Base-by-base conservation (phyloP, 1,140 invertebrate species). In the Drosophila takahashii region DNA sequence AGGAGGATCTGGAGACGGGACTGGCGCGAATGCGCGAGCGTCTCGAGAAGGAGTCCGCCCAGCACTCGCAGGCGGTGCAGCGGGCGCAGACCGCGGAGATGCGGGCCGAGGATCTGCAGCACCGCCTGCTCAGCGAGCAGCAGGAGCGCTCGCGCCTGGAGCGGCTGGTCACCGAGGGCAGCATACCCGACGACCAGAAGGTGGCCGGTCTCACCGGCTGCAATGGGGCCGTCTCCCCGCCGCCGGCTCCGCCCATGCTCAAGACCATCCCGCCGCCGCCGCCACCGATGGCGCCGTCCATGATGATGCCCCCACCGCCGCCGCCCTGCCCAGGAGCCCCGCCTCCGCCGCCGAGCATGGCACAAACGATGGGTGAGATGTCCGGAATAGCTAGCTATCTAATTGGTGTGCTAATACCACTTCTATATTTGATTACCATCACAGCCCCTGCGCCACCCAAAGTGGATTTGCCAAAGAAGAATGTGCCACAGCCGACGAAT, bases 171-270 rank as follows among this genome's bases (percentile, higher is more conserved):
- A 96, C 95, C 53, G 96, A 96, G 80, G 97, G 97, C 42, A 97
- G 96, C 93, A 95, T 98, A 83, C 97, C 97, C 37, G 97, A 98
- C 92, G 97, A 98, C 92, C 96, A 97, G 1, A 98, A 98, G 93
- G 96, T 96, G 18, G 91, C 92, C 41, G 92, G 92, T 0, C 41
- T 92, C 9, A 83, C 89, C n/a, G 77, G 93, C 62, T 86, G 91
- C 74, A 87, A 92, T 77, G 90, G 84, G 1, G 77, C 86, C 3
- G 80, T 89, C 3, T 94, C 94, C 15, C 94, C 94, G 8, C 95
- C 95, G 26, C 94, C 95, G 2, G 93, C 94, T 4, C 93, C 95
- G 44, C 92, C 94, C 59, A 85, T 95, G 45, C 94, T 94, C 29
- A 94, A 94, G 65, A 92, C 93, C 11, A 93, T 93, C 26, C 92